Conservation (phyloP, 2,888 invertebrate species). For the Danaus chrysippus region DNA sequence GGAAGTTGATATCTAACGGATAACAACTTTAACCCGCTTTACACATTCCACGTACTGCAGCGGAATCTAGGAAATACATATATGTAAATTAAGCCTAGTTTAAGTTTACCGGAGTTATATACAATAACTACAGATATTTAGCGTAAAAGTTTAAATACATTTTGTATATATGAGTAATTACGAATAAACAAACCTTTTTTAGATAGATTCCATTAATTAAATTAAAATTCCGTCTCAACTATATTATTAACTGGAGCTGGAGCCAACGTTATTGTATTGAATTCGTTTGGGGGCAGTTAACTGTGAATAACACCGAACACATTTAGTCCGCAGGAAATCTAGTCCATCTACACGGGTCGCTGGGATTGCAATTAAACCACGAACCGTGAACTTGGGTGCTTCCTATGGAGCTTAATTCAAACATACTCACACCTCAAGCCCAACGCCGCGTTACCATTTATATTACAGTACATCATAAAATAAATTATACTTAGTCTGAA, state of each 20-base stretch:
- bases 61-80: slow-evolving; percentile 22
- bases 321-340: slow-evolving; percentile 56
- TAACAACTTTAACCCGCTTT: slow-evolving; percentile 21
- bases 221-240: slow-evolving; percentile 36
- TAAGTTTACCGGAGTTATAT: neutral
- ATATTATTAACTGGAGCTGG: neutral
- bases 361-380: slow-evolving; percentile 50
- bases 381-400: slow-evolving; percentile 42
- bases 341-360: slow-evolving; percentile 63
- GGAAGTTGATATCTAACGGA: slow-evolving; percentile 31
- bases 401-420: slow-evolving; percentile 29
- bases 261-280: slow-evolving; percentile 44
- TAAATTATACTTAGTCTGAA: too few species aligned
- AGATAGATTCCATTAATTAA: slow-evolving; percentile 29
- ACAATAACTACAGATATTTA: too few species aligned
- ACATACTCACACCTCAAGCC: neutral
- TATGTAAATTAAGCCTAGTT: slow-evolving; percentile 23
- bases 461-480: too few species aligned
- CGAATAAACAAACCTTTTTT: too few species aligned
- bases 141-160: too few species aligned
- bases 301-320: slow-evolving; percentile 40
- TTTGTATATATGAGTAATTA: too few species aligned
- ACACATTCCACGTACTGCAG: slow-evolving; percentile 31
- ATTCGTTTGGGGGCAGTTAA: slow-evolving; percentile 50
- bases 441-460: too few species aligned